Base-by-base conservation (phyloP, 2,888 invertebrate species). In the Thereva unica region DNA sequence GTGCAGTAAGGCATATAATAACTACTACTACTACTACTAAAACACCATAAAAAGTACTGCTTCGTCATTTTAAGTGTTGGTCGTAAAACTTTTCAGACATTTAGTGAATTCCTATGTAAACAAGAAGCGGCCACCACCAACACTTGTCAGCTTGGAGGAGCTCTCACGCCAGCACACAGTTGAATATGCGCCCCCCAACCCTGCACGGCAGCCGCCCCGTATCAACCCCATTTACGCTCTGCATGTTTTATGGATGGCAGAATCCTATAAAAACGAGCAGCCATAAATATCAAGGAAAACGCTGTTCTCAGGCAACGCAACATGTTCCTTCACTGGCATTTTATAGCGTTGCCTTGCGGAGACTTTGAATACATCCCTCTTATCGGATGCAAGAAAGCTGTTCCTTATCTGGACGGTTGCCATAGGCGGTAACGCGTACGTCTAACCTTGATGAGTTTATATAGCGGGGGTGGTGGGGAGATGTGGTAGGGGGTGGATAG, bases 61-160 rank as follows among this genome's bases (percentile, higher is more conserved):
- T 23, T 23, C 23, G 57, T 59, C 57, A 59, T 59, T 38, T 59
- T 47, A 59, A 47, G 57, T 47, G 42, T 59, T 10, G 4, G 35
- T 47, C 57, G 47, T 59, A 47, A 59, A 59, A 59, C 57, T 44
- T 57, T 23, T 23, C 8, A 45, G 34, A 34, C 57, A 42, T 59
- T 59, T 59, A 59, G 47, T 59, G 47, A 38, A 47, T 47, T 59
- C 38, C 57, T 59, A 59, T 59, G 47, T 59, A 59, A 59, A 59
- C 57, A 59, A 47, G 53, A 23, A 23, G 38, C 10, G 35, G n/a
- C 8, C 34, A n/a, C 35, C 10, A 59, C n/a, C 12, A 41, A 23
- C 44, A 38, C 44, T 35, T 5, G 34, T 35, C 12, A 6, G 56
- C 7, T n/a, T n/a, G n/a, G n/a, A n/a, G 7, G 23, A 55, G 23